A percentile compares a stretch with the other conserved stretches of the same genome.
Conservation (phyloP, 2,113 vertebrate genomes). For the Callithrix jacchus region DNA sequence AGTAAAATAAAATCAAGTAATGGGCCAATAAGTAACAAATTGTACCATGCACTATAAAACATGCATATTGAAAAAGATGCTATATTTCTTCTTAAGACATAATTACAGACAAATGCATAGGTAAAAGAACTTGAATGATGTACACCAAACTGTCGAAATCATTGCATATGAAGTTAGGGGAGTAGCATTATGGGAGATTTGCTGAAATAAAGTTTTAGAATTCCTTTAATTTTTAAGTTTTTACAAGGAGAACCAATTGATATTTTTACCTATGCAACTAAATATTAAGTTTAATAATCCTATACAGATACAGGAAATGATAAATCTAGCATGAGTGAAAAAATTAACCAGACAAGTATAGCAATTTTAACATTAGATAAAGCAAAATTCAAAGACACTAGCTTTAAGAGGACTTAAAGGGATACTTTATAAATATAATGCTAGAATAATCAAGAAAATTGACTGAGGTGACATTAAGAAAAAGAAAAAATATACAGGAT, state of each 20-base stretch:
- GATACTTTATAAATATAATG: neutral
- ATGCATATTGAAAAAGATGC: neutral
- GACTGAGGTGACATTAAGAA: neutral
- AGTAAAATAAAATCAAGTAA: neutral
- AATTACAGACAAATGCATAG: neutral
- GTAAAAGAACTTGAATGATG: neutral
- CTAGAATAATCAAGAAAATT: neutral
- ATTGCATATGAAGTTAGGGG: neutral
- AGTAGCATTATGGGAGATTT: neutral
- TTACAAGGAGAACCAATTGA: neutral
- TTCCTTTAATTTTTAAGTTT: conserved; percentile 6
- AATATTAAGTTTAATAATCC: neutral
- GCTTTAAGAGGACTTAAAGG: neutral
- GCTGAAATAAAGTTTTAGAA: neutral
- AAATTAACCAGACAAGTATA: neutral
- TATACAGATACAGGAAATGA: neutral
- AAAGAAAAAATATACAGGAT: neutral
- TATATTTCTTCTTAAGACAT: neutral
- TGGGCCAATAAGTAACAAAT: neutral
- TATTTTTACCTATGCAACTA: neutral
- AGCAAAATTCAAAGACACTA: neutral
- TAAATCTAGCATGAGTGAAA: neutral
- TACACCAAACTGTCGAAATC: neutral
- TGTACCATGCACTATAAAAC: neutral
- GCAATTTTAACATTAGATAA: neutral